A percentile compares a stretch with the other conserved stretches of the same genome.
These are phyloP conservation scores for Agrotis clavis DNA, from an alignment of 2,888 invertebrate species.

Conservation along the genomic window DNA sequence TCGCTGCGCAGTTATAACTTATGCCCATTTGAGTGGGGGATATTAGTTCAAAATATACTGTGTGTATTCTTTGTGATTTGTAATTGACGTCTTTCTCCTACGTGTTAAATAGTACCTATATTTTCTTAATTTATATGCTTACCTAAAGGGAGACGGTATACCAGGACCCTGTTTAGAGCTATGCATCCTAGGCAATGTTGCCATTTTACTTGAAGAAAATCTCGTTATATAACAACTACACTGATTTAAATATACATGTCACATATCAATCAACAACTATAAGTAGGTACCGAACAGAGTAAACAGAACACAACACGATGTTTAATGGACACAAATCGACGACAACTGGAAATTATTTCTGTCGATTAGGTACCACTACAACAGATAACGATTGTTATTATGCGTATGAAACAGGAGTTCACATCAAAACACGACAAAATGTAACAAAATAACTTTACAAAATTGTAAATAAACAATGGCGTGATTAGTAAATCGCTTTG, in stretches of 20 bases:
- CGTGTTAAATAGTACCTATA: background rate
- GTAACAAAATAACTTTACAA: conserved; percentile 29
- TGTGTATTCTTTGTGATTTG: background rate
- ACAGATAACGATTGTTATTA: conserved; percentile 62
- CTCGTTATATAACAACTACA: conserved; percentile 59
- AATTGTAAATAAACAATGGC: conserved; percentile 71
- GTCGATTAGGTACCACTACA: conserved; percentile 45
- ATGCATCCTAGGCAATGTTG: conserved; percentile 87
- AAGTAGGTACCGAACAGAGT: conserved; percentile 39
- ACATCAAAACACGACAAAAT: conserved; percentile 35
- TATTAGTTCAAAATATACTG: background rate
- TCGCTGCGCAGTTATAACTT: conserved; percentile 24
- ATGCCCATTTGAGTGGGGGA: background rate
- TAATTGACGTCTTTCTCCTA: too few species aligned
- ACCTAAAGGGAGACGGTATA: conserved; percentile 86
- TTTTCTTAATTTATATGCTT: conserved; percentile 50
- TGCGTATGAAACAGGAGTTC: conserved; percentile 19
- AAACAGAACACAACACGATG: conserved; percentile 62
- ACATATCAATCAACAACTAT: conserved; percentile 57
- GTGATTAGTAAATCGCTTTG: conserved; percentile 69
- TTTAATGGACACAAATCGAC: conserved; percentile 66
- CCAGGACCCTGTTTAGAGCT: conserved; percentile 81
- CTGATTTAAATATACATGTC: conserved; percentile 56
- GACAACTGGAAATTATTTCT: conserved; percentile 59
- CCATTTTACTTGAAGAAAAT: conserved; percentile 74